These are phyloP conservation scores for Alca torda DNA, from an alignment of 2,797 vertebrate genomes.

Conservation along the genomic window DNA sequence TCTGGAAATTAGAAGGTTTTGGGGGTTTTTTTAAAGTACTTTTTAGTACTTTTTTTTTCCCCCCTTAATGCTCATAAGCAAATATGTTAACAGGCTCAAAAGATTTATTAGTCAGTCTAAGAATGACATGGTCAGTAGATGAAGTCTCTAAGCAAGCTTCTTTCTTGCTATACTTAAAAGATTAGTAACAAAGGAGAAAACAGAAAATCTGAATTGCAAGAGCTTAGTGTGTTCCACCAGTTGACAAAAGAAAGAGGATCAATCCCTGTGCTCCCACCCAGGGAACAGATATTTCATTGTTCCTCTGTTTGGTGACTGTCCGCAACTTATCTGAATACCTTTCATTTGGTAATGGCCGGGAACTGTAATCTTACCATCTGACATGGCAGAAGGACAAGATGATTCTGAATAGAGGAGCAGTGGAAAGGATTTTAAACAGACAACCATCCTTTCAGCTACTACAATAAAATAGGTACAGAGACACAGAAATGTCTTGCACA, in stretches of 20 bases:
- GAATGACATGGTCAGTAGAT: not conserved
- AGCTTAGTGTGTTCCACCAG: not conserved
- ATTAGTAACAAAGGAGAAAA: conserved; percentile 31
- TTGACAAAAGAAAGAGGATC: conserved; percentile 30
- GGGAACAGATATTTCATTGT: conserved; percentile 64
- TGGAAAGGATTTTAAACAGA: conserved; percentile 24
- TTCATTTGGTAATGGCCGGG: conserved; percentile 26
- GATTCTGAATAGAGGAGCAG: conserved; percentile 31
- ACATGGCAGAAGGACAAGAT: conserved; percentile 53
- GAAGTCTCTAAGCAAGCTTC: not conserved
- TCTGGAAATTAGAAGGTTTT: not conserved
- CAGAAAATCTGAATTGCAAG: conserved; percentile 21
- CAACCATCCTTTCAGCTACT: conserved; percentile 6
- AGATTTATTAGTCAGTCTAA: conserved; percentile 1
- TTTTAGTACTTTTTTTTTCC: not conserved
- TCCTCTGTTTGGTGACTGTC: not conserved
- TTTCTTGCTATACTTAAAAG: conserved; percentile 29
- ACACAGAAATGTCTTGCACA: not conserved
- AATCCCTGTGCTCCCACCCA: conserved; percentile 36
- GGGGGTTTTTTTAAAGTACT: not conserved
- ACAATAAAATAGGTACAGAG: conserved; percentile 18
- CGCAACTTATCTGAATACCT: not conserved
- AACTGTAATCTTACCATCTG: conserved; percentile 63
- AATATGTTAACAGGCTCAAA: not conserved
- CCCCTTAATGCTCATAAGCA: not conserved